phyloP scores from a whole-genome alignment of 2,888 invertebrate genomes.

The Zhuqinia jingwanae region DNA sequence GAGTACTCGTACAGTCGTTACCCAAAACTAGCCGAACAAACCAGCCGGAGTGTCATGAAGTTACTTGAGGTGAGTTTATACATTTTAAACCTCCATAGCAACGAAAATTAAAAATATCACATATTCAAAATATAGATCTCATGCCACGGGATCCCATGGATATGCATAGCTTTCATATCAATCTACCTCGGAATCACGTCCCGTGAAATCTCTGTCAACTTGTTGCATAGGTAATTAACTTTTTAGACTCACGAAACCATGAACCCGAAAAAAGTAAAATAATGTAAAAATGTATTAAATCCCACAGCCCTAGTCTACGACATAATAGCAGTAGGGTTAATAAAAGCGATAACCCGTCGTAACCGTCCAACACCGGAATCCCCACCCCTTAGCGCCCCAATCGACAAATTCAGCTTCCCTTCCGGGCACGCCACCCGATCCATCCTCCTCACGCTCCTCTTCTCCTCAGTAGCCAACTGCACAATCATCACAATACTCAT shows the following conservation, averaged over 20 bases:
- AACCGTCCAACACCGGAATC: constrained; percentile 85
- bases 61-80: constrained; percentile 84
- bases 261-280: constrained; percentile 16
- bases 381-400: constrained; percentile 84
- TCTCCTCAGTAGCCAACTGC: constrained; percentile 81
- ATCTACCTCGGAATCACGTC: constrained; percentile 88
- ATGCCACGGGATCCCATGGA: constrained; percentile 94
- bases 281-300: background rate
- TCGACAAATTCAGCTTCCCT: constrained; percentile 96
- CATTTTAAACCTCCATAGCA: too few relatives aligned
- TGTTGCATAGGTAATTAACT: constrained; percentile 87
- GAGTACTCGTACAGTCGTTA: constrained; percentile 80
- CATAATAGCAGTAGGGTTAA: constrained; percentile 87
- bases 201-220: constrained; percentile 83
- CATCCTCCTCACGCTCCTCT: constrained; percentile 88
- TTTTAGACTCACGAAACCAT: background rate
- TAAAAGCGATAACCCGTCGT: constrained; percentile 90
- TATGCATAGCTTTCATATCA: constrained; percentile 88
- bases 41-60: constrained; percentile 81
- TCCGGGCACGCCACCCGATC: constrained; percentile 96
- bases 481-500: constrained; percentile 83
- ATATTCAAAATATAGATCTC: constrained; percentile 84
- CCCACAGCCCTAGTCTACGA: constrained; percentile 90
- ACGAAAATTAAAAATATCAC: constrained; percentile 28
- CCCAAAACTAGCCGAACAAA: constrained; percentile 77